Evolutionary conservation across 1,140 invertebrate species (phyloP).

Genomic region (Philotrypesis tridentata): DNA sequence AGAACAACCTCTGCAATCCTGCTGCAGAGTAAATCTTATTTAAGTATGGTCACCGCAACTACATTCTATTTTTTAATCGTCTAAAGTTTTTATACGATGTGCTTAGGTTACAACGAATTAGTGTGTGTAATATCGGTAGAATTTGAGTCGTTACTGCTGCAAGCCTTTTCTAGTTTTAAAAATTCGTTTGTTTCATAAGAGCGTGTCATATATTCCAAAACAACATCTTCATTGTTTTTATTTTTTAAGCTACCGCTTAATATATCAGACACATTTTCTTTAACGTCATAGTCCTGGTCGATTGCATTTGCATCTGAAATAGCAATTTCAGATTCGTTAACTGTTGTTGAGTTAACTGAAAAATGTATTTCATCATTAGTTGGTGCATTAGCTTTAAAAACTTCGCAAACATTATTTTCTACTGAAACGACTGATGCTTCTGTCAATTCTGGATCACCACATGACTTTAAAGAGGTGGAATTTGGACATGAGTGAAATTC

Average conservation of each 20-base stretch:
- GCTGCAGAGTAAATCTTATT: background rate
- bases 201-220: conserved; percentile 54
- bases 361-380: conserved; percentile 41
- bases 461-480: conserved; percentile 27
- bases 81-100: conserved; percentile 1
- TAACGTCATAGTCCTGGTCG: background rate
- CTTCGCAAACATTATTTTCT: conserved; percentile 28
- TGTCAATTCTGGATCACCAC: background rate
- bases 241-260: background rate
- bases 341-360: conserved; percentile 12
- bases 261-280: conserved; percentile 13
- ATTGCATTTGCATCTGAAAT: background rate
- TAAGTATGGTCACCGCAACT: background rate
- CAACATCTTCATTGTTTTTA: conserved; percentile 15
- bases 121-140: background rate
- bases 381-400: conserved; percentile 52
- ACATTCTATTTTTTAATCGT: background rate
- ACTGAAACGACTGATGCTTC: conserved; percentile 53
- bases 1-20: conserved; percentile 21
- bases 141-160: conserved; percentile 5
- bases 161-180: conserved; percentile 59
- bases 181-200: conserved; percentile 66
- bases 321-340: background rate
- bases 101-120: background rate
- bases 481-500: conserved; percentile 42